These are phyloP conservation scores for Babyrousa celebensis DNA, from an alignment of 2,797 vertebrate species.

Conservation along the genomic window DNA sequence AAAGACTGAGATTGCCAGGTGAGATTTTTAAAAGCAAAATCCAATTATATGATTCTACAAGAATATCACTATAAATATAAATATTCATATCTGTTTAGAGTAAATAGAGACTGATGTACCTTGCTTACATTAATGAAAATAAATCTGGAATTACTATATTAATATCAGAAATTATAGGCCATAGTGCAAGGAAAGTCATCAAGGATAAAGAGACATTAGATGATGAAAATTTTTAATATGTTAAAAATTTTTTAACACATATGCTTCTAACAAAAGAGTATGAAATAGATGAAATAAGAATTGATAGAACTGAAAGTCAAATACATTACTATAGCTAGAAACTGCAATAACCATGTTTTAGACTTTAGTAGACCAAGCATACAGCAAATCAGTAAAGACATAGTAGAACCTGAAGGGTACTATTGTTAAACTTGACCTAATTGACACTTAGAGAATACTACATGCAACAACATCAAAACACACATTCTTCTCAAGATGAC, in stretches of 20 bases:
- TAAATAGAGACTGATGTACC: neutral
- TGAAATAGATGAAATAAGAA: neutral
- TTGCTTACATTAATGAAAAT: neutral
- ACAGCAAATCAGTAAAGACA: neutral
- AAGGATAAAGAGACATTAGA: neutral
- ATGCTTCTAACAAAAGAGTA: neutral
- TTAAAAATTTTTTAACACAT: neutral
- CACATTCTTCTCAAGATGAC: neutral
- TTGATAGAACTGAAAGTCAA: neutral
- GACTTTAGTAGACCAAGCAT: neutral
- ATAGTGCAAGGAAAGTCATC: neutral
- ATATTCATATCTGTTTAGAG: neutral
- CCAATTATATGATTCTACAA: neutral
- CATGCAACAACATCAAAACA: neutral
- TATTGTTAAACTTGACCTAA: neutral
- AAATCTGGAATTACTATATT: neutral
- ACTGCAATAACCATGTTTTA: neutral
- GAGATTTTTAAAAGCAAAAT: neutral
- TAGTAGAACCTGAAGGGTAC: neutral
- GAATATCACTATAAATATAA: neutral
- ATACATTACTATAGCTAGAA: neutral
- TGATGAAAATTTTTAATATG: neutral
- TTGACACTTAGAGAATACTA: neutral
- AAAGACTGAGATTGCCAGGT: neutral
- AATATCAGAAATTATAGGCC: neutral